Conservation (phyloP, 2,113 vertebrate species). For the Sorex fumeus region DNA sequence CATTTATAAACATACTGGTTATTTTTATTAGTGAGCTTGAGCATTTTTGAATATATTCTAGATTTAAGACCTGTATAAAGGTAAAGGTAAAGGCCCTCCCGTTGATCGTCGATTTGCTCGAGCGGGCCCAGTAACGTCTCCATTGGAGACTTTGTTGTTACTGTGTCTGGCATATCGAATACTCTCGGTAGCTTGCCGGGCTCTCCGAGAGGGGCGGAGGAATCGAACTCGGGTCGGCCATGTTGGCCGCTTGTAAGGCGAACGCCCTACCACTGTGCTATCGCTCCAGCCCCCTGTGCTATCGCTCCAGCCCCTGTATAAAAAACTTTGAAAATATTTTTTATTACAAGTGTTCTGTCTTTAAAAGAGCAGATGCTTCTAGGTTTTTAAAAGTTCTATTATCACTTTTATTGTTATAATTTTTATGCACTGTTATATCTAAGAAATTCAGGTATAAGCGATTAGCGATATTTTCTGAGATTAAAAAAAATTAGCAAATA, state of each 20-base stretch:
- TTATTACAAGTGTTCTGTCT: not conserved
- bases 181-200: too few species aligned
- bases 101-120: too few species aligned
- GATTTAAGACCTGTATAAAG: not conserved
- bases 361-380: not conserved
- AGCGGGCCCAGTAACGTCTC: too few species aligned
- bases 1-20: not conserved
- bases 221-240: too few species aligned
- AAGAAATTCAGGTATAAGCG: not conserved
- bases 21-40: not conserved
- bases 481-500: not conserved
- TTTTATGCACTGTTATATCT: not conserved
- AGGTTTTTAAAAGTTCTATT: not conserved
- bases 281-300: too few species aligned
- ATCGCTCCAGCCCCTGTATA: too few species aligned
- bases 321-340: not conserved
- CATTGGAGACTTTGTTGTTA: too few species aligned
- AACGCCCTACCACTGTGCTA: too few species aligned
- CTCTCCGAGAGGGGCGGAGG: too few species aligned
- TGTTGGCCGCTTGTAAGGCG: too few species aligned
- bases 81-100: too few species aligned
- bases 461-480: not conserved
- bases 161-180: too few species aligned
- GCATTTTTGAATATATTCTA: not conserved
- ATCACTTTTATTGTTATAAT: not conserved